These are phyloP conservation scores for Solenodon paradoxus DNA, from an alignment of 2,113 vertebrate species.

Conservation along the genomic window DNA sequence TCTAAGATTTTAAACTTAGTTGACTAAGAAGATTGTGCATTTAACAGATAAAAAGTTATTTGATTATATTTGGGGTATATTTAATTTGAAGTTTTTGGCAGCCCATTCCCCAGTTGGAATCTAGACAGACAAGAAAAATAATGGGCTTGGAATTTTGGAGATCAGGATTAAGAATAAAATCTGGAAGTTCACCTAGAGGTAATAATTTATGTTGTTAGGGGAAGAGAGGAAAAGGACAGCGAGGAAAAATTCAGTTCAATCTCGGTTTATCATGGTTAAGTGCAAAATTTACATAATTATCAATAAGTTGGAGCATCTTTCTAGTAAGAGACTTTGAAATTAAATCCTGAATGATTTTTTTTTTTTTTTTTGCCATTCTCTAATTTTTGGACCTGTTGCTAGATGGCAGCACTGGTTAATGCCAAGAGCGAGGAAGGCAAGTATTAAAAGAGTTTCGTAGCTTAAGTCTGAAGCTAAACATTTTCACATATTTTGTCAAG, in stretches of 20 bases:
- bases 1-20: slow-evolving; percentile 11
- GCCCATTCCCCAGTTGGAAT: background rate
- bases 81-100: slow-evolving; percentile 13
- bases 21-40: background rate
- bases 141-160: background rate
- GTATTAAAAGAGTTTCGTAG: background rate
- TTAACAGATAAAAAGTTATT: background rate
- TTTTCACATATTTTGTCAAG: background rate
- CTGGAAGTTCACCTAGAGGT: background rate
- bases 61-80: background rate
- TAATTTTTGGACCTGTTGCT: slow-evolving; percentile 46
- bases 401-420: slow-evolving; percentile 41
- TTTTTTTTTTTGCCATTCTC: background rate
- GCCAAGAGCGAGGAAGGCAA: background rate
- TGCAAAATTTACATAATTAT: background rate
- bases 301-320: background rate
- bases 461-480: background rate
- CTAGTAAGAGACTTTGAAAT: background rate
- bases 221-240: background rate
- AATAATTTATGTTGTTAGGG: background rate
- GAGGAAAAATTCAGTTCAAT: background rate
- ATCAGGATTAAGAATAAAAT: background rate
- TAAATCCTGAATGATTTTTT: background rate
- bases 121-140: background rate
- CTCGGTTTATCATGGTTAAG: background rate